Percentiles rank a stretch among this genome's conserved stretches.
Conservation (phyloP, 2,797 vertebrate species). For the Pteropus rufus region DNA sequence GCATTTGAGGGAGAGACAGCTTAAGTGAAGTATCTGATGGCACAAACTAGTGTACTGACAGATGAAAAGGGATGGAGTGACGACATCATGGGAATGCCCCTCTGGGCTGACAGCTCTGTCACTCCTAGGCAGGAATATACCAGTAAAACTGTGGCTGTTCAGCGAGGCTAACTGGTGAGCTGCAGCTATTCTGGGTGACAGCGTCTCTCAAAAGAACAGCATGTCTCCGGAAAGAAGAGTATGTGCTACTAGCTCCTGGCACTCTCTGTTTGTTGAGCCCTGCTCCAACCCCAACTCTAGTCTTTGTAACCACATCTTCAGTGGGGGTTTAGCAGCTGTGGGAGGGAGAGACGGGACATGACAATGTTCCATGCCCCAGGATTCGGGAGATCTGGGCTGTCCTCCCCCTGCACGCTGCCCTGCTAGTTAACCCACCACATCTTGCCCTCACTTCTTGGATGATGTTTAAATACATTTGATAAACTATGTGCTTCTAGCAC, state of each 20-base stretch:
- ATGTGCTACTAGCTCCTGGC: too few species aligned
- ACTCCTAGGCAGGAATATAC: neutral
- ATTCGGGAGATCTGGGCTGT: neutral
- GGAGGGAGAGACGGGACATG: neutral
- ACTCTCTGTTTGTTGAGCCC: neutral
- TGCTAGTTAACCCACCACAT: rapidly evolving
- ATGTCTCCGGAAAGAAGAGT: neutral
- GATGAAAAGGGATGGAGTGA: neutral
- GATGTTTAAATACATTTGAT: neutral
- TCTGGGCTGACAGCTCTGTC: neutral
- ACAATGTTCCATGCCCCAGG: too few species aligned
- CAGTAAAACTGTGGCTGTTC: neutral
- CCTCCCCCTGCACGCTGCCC: rapidly evolving
- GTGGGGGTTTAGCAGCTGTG: neutral
- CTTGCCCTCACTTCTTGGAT: rapidly evolving
- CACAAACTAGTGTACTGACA: neutral
- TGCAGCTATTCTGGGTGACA: rapidly evolving
- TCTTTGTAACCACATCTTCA: rapidly evolving
- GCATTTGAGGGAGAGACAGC: too few species aligned
- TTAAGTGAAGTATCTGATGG: neutral
- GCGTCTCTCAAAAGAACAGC: neutral
- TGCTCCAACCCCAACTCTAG: neutral
- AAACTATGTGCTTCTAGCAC: neutral
- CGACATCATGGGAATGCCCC: neutral
- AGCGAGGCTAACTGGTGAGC: neutral